phyloP scores from a whole-genome alignment of 30 jellyfish, hydroid and myxozoan species.

The Phacellophora camtschatica region DNA sequence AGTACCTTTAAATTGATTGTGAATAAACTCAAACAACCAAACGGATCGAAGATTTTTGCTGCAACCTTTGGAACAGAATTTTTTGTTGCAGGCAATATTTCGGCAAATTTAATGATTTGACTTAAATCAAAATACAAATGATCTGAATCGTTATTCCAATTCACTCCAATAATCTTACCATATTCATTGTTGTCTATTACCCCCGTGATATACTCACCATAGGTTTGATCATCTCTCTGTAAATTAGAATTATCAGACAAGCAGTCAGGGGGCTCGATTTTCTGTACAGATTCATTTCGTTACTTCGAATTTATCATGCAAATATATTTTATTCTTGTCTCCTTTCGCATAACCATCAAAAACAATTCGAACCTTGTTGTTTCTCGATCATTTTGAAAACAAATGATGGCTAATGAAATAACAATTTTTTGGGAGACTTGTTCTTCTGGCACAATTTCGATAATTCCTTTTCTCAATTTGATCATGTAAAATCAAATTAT shows the following conservation, averaged over 20 bases:
- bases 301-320: slow-evolving; percentile 38
- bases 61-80: slow-evolving; percentile 67
- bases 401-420: too few species aligned
- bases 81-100: slow-evolving; percentile 50
- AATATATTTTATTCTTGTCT: background rate
- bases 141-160: slow-evolving; percentile 52
- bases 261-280: slow-evolving; percentile 19
- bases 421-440: too few species aligned
- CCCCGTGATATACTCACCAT: slow-evolving; percentile 21
- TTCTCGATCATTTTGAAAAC: background rate
- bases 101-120: slow-evolving; percentile 6
- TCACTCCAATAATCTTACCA: slow-evolving; percentile 48
- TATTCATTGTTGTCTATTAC: background rate
- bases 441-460: slow-evolving; percentile 35
- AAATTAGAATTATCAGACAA: slow-evolving; percentile 58
- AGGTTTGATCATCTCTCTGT: slow-evolving; percentile 20
- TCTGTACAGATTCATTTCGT: too few species aligned
- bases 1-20: slow-evolving; percentile 37
- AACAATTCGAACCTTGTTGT: slow-evolving; percentile 52
- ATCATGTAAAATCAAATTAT: slow-evolving; percentile 45
- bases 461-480: slow-evolving; percentile 20
- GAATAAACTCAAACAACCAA: slow-evolving; percentile 57
- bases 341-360: slow-evolving; percentile 59
- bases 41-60: slow-evolving; percentile 80
- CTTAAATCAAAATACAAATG: slow-evolving; percentile 17